Base-by-base conservation (phyloP, 2,113 vertebrate species). In the Columba livia region DNA sequence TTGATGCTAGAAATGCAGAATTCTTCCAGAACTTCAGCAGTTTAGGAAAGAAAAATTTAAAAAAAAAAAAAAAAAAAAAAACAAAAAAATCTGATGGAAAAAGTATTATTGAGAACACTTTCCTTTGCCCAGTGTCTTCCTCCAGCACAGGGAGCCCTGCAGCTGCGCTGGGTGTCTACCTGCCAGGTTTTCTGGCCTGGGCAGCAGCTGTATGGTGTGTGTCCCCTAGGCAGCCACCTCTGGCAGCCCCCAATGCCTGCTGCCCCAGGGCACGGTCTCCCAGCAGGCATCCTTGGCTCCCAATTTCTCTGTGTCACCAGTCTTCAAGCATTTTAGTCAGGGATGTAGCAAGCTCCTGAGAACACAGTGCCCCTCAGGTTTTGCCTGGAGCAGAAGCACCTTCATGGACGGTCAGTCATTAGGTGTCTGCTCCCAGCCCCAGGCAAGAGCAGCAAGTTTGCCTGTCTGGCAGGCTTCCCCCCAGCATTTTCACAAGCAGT, bases 401-500 rank as follows among this genome's bases (percentile, higher is more conserved):
- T 47, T 73, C n/a, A 31, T 10, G 51, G 42, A 47, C 9, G 56
- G 64, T 10, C 1, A 2, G 67, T 10, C 1, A 2, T 34, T 67
- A 38, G 31, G 2, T 10, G 24, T 74, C 36, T 90, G 60, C 38
- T 74, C 50, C 54, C 84, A 75, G 65, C 53, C 34, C 20, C 9
- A 9, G 54, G 40, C 36, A 47, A 88, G 26, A 75, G 34, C 65
- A 79, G 53, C 47, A 57, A 40, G 32, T 66, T 19, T 32, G 10
- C 56, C 2, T 4, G 60, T 10, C 90, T 86, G 72, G 75, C 64
- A 80, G 62, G 74, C 86, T 86, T 84, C 26, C 72, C 64, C 50
- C 54, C 79, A 65, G 91, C 50, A 53, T 36, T 93, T 91, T 82
- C 91, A 66, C 69, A 88, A 88, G 88, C 34, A 42, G 48, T 78